A percentile compares a stretch with the other conserved stretches of the same genome.
phyloP scores from a whole-genome alignment of 2,888 invertebrate genomes.

The Dendrolimus houi region DNA sequence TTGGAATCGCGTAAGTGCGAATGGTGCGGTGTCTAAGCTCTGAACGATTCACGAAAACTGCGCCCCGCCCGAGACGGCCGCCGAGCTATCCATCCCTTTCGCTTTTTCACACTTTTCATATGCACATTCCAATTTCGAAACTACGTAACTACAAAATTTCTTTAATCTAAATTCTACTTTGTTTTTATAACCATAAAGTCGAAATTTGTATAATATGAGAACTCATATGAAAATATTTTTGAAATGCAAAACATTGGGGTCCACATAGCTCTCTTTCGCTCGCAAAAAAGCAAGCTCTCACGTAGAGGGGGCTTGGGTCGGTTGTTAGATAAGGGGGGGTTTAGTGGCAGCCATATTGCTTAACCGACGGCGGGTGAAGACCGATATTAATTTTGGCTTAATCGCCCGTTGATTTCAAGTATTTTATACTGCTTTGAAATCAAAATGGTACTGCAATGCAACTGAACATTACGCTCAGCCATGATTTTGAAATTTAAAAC shows the following conservation, averaged over 20 bases:
- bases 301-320: slow-evolving; percentile 30
- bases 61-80: slow-evolving; percentile 72
- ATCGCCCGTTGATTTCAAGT: slow-evolving; percentile 59
- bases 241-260: slow-evolving; percentile 67
- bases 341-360: slow-evolving; percentile 62
- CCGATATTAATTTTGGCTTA: slow-evolving; percentile 71
- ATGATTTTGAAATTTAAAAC: no score
- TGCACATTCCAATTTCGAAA: slow-evolving; percentile 20
- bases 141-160: slow-evolving; percentile 13
- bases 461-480: no score
- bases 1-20: slow-evolving; percentile 35
- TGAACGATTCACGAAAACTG: slow-evolving; percentile 75
- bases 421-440: slow-evolving; percentile 37
- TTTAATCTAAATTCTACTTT: slow-evolving; percentile 20
- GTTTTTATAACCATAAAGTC: rapidly evolving
- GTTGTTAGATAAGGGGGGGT: slow-evolving; percentile 39
- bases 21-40: slow-evolving; percentile 62
- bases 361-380: slow-evolving; percentile 62
- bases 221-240: slow-evolving; percentile 65
- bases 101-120: slow-evolving; percentile 75
- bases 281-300: slow-evolving; percentile 67
- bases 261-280: slow-evolving; percentile 70
- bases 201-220: slow-evolving; percentile 13
- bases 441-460: neutral
- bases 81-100: slow-evolving; percentile 73